Base-by-base conservation (phyloP, 2,888 invertebrate genomes). In the Pseudoips prasinana region DNA sequence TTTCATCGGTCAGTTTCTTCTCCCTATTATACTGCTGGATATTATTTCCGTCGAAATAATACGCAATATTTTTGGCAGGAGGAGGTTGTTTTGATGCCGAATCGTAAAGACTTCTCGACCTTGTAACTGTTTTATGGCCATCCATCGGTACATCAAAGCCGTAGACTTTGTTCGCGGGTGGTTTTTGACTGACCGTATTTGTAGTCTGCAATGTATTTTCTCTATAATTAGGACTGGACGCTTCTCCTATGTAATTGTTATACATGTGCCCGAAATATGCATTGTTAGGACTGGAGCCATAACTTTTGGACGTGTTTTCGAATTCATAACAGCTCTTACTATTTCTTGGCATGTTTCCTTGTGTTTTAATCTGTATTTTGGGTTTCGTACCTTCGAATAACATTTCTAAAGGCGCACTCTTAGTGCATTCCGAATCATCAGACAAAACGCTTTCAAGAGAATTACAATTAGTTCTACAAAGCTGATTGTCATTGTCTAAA, bases 401-500 rank as follows among this genome's bases (percentile, higher is more conserved):
- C 68, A 92, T 92, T 72, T 94, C 95, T 19, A 95, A 68, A 0
- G 95, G 95, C 0, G 94, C 95, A 33, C 94, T 94, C 72, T 94
- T 94, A 3, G 94, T 94, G 50, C 91, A 90, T 54, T 93, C 93
- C 0, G 94, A 94, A 46, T 95, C 95, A 68, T 95, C 95, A 0
- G 95, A 95, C 0, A 95, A 70, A 3, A 96, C 92, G 58, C 95
- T 95, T 66, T 95, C 95, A 59, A 95, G 90, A 35, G 95, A 95
- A 59, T 94, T 93, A 61, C 94, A 94, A 60, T 93, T 93, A 2
- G 91, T 92, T 60, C 92, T 90, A 1, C 88, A 90, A 39, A 92
- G 85, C 22, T 91, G 92, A 52, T 90, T 91, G 32, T 92, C 91
- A 18, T 84, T 81, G 8, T 86, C 86, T 28, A 91, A 58, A 37